A percentile compares a stretch with the other conserved stretches of the same genome.
These are phyloP conservation scores for Agelastica alni DNA, from an alignment of 2,888 invertebrate species.

Conservation along the genomic window DNA sequence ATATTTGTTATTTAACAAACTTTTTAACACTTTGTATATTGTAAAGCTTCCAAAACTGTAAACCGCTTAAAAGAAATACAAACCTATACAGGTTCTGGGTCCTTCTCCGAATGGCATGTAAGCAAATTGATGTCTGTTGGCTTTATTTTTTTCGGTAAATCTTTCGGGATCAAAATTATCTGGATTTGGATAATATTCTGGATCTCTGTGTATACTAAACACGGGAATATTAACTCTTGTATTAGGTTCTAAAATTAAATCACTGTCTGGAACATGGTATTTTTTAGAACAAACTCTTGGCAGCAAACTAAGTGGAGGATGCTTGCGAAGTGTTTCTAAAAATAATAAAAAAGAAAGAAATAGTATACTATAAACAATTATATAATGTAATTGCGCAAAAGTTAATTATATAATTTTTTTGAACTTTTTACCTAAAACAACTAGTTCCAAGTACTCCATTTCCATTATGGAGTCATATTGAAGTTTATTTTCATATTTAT, in stretches of 20 bases:
- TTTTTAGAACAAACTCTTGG: constrained; percentile 37
- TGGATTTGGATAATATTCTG: constrained; percentile 43
- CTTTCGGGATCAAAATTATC: constrained; percentile 42
- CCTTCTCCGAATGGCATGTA: constrained; percentile 53
- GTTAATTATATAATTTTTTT: too few relatives aligned
- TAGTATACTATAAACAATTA: too few relatives aligned
- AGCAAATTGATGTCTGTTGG: constrained; percentile 30
- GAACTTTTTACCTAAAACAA: constrained; percentile 31
- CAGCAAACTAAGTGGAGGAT: constrained; percentile 45
- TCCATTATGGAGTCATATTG: constrained; percentile 37
- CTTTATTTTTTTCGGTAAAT: constrained; percentile 38
- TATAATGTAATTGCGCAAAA: too few relatives aligned
- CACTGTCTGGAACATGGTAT: constrained; percentile 46
- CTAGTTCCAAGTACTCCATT: constrained; percentile 38
- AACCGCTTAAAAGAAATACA: too few relatives aligned
- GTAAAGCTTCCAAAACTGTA: too few relatives aligned
- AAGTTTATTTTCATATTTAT: constrained; percentile 28
- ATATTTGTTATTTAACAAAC: neutral
- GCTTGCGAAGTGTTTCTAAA: constrained; percentile 52
- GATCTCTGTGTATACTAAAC: constrained; percentile 38
- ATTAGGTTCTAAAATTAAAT: constrained; percentile 49
- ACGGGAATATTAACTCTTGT: constrained; percentile 47
- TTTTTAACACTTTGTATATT: constrained; percentile 4
- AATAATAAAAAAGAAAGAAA: too few relatives aligned
- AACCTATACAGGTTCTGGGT: constrained; percentile 52